These are phyloP conservation scores for Anas georgica DNA, from an alignment of 2,797 vertebrate genomes.

Conservation along the genomic window DNA sequence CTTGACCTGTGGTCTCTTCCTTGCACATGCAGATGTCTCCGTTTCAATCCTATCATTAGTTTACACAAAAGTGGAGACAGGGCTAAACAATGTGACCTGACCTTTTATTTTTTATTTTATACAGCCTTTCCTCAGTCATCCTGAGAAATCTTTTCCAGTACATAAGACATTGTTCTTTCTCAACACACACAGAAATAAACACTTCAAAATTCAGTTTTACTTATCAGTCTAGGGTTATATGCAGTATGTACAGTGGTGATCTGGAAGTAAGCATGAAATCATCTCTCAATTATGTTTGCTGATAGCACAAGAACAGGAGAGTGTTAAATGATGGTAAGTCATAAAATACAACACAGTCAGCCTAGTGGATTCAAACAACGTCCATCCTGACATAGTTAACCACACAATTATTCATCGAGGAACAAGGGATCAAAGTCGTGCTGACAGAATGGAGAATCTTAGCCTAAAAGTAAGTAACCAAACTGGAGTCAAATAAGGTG, in stretches of 20 bases:
- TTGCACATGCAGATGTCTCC: not conserved
- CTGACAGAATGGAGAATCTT: constrained; percentile 1
- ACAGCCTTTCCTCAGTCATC: not conserved
- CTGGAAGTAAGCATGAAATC: constrained; percentile 1
- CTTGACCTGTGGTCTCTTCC: not conserved
- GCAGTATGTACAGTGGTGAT: not conserved
- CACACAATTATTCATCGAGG: not conserved
- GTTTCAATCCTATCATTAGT: not conserved
- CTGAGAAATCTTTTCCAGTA: not conserved
- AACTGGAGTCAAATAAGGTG: not conserved
- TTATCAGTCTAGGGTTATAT: not conserved
- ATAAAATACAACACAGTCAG: not conserved
- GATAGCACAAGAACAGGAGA: not conserved
- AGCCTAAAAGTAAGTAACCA: not conserved
- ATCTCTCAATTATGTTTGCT: not conserved
- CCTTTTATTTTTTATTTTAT: not conserved
- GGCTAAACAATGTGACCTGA: not conserved
- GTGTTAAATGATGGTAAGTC: not conserved
- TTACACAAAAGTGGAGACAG: not conserved
- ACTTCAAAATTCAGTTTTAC: not conserved
- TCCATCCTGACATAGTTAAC: not conserved
- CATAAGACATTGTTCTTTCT: not conserved
- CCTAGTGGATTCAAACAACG: not conserved
- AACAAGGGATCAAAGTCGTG: not conserved
- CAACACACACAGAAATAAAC: not conserved